A percentile compares a stretch with the other conserved stretches of the same genome.
Conservation (phyloP, 2,888 invertebrate genomes). For the Cryptosula pallasiana region DNA sequence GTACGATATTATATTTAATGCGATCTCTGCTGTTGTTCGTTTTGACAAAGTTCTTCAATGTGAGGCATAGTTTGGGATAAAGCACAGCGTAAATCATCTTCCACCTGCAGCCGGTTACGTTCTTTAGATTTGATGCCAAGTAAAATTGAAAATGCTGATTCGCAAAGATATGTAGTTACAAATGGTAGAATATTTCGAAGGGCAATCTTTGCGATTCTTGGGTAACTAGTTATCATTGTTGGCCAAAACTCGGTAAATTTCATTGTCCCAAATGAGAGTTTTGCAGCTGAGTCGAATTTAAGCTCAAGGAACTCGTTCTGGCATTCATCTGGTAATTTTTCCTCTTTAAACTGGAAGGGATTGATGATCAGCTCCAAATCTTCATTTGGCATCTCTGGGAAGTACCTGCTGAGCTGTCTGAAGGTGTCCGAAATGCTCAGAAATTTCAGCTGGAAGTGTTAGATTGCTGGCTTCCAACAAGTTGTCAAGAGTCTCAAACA, state of each 20-base stretch:
- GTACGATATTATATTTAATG: neutral
- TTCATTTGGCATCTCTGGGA: neutral
- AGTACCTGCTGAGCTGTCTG: slow-evolving; percentile 3
- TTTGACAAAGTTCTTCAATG: neutral
- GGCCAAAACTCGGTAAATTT: neutral
- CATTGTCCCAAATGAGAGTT: neutral
- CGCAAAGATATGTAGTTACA: neutral
- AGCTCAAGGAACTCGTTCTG: neutral
- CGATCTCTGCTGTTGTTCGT: neutral
- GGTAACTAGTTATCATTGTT: neutral
- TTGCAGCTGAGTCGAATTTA: neutral
- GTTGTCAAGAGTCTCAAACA: slow-evolving; percentile 6
- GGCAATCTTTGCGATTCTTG: neutral
- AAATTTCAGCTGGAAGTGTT: slow-evolving; percentile 10
- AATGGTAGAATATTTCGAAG: neutral
- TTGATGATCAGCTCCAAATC: neutral
- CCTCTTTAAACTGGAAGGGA: neutral
- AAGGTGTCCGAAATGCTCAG: slow-evolving; percentile 14
- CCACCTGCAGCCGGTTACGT: neutral
- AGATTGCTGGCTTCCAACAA: slow-evolving; percentile 4
- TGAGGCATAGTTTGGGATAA: neutral
- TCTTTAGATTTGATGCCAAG: neutral
- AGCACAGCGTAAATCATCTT: neutral
- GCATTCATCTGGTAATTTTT: neutral
- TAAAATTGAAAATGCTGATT: neutral